Conservation (phyloP, 2,113 vertebrate genomes). For the Hypocryptadius cinnamomeus region DNA sequence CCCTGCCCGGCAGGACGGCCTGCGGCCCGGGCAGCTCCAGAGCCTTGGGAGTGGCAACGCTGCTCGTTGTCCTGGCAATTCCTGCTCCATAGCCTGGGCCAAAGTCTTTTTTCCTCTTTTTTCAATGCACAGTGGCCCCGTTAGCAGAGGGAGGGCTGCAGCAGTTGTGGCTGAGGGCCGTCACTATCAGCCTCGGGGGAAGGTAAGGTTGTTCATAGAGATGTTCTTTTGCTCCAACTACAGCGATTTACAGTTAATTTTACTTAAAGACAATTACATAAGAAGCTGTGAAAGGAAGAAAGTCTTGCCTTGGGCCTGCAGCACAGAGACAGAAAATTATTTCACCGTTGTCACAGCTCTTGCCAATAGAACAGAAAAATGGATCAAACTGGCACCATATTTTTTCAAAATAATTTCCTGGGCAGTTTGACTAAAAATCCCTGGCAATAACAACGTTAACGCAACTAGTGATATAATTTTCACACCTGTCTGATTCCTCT, state of each 20-base stretch:
- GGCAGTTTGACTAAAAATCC: not conserved
- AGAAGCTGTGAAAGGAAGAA: not conserved
- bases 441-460: not conserved
- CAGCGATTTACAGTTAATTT: not conserved
- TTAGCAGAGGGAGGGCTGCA: not conserved
- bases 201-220: not conserved
- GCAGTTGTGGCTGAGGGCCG: not conserved
- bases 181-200: not conserved
- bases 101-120: not conserved
- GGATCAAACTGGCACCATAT: not conserved
- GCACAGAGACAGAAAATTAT: not conserved
- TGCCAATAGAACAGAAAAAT: conserved; percentile 12
- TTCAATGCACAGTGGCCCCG: not conserved
- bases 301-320: not conserved
- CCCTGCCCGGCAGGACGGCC: not conserved
- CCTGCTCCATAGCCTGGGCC: not conserved
- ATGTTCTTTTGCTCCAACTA: not conserved
- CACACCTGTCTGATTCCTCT: not conserved
- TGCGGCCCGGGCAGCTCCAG: not conserved
- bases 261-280: not conserved
- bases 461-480: not conserved
- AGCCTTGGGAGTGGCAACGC: not conserved
- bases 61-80: not conserved
- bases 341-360: not conserved
- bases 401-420: not conserved